Conservation (phyloP, 1,140 invertebrate species). For the Lepidurus arcticus region DNA sequence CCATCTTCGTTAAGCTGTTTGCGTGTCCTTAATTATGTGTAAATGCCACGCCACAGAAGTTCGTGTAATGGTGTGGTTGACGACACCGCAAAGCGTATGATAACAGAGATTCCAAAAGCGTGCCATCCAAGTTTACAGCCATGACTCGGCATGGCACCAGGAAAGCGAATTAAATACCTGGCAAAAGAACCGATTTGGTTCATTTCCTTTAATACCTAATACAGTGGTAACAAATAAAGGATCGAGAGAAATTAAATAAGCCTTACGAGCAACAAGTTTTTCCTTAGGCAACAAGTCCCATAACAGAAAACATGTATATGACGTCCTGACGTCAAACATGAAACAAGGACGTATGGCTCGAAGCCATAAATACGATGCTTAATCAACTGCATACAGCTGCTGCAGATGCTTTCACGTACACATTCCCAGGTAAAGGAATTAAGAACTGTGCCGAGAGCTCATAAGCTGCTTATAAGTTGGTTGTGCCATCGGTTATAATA, state of each 20-base stretch:
- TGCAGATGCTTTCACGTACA: constrained; percentile 16
- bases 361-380: constrained; percentile 17
- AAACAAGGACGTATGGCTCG: not conserved
- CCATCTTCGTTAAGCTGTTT: not conserved
- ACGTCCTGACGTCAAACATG: not conserved
- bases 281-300: not conserved
- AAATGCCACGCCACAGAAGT: not conserved
- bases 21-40: not conserved
- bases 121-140: constrained; percentile 9
- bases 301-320: not conserved
- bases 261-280: not conserved
- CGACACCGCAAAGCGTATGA: not conserved
- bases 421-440: constrained; percentile 15
- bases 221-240: not conserved
- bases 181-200: not conserved
- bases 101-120: not conserved
- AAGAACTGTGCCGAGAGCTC: not conserved
- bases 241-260: not conserved
- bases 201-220: not conserved
- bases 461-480: constrained; percentile 7
- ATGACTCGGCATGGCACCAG: not conserved
- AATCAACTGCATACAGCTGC: constrained; percentile 14
- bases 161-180: not conserved
- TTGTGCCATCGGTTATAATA: not conserved
- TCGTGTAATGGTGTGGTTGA: not conserved